Conservation (phyloP, 1,140 invertebrate species). For the Cataglyphis hispanica region DNA sequence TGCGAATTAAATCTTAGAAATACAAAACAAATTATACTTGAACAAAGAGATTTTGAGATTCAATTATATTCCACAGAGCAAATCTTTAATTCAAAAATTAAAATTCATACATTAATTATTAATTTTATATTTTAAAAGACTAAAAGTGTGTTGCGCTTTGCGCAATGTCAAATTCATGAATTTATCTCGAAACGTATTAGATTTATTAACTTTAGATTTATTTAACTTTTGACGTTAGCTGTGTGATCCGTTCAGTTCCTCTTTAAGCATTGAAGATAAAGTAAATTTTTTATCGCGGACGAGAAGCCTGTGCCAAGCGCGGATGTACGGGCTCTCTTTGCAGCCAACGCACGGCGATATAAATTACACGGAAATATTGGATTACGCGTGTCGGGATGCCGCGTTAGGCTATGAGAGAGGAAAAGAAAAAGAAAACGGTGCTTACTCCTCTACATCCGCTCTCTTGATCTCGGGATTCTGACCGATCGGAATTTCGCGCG, state of each 20-base stretch:
- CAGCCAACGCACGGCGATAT: slow-evolving; percentile 59
- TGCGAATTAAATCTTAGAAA: neutral
- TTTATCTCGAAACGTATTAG: neutral
- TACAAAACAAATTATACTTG: too few species aligned
- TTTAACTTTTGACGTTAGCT: too few species aligned
- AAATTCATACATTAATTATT: too few species aligned
- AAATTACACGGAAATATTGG: slow-evolving; percentile 78
- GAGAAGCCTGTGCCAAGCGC: neutral
- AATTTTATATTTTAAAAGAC: too few species aligned
- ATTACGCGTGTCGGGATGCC: slow-evolving; percentile 65
- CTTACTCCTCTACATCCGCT: slow-evolving; percentile 10
- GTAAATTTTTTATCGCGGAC: neutral
- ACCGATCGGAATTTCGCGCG: slow-evolving; percentile 28
- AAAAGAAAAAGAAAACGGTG: neutral
- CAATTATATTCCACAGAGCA: too few species aligned
- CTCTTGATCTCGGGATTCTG: slow-evolving; percentile 19
- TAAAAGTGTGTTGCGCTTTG: too few species aligned
- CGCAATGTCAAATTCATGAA: neutral
- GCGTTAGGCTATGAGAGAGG: slow-evolving; percentile 36
- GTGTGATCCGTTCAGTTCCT: too few species aligned
- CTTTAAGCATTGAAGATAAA: neutral
- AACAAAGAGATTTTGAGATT: too few species aligned
- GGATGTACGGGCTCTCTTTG: slow-evolving; percentile 32
- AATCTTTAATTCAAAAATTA: too few species aligned
- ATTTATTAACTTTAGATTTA: too few species aligned